A percentile compares a stretch with the other conserved stretches of the same genome.
phyloP scores from a whole-genome alignment of 2,797 vertebrate genomes.

The Tolypeutes matacus region DNA sequence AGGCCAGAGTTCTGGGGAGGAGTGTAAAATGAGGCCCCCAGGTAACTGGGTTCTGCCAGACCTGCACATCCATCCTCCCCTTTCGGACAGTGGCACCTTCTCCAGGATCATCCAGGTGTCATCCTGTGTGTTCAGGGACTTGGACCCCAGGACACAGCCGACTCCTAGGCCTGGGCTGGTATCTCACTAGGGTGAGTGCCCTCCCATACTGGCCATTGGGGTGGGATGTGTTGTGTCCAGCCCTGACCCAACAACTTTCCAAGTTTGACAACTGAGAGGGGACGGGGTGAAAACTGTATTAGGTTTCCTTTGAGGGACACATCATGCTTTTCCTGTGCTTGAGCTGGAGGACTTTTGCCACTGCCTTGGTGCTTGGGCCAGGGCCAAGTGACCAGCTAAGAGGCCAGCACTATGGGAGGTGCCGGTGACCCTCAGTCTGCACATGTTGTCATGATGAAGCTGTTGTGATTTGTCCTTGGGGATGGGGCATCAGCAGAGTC shows the following conservation, averaged over 20 bases:
- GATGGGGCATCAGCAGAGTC: too few relatives aligned
- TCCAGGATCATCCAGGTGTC: too few relatives aligned
- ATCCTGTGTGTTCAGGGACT: not conserved
- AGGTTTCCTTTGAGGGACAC: accelerated
- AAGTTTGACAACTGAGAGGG: not conserved
- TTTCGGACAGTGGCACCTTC: accelerated
- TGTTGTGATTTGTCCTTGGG: too few relatives aligned
- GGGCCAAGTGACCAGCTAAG: not conserved
- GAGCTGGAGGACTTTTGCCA: not conserved
- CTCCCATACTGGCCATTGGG: too few relatives aligned
- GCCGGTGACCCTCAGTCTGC: accelerated
- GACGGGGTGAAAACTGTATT: too few relatives aligned
- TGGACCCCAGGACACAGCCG: not conserved
- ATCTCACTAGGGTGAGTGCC: accelerated
- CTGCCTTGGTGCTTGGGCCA: not conserved
- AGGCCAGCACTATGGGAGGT: not conserved
- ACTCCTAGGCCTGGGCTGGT: not conserved
- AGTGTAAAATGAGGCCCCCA: accelerated
- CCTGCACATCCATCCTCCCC: accelerated
- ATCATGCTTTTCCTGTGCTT: accelerated
- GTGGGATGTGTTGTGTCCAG: too few relatives aligned
- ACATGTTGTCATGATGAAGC: too few relatives aligned
- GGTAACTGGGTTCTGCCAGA: not conserved
- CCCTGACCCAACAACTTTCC: too few relatives aligned
- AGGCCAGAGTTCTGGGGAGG: not conserved